Conservation (phyloP, 2,113 vertebrate genomes). For the Toxotes chatareus region DNA sequence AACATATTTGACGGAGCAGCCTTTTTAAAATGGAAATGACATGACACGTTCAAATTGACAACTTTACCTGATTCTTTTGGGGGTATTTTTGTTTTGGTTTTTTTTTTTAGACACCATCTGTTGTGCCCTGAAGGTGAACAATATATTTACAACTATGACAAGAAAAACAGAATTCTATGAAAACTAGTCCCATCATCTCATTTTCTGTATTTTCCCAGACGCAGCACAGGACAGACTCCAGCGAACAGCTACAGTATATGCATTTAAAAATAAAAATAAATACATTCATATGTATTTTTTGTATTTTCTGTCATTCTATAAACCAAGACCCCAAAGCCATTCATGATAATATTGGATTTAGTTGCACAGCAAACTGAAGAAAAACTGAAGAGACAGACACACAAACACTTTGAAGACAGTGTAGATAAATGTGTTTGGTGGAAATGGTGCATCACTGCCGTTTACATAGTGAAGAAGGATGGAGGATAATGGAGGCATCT, state of each 20-base stretch:
- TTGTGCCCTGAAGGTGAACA: conserved; percentile 3
- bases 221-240: neutral
- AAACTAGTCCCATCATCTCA: neutral
- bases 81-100: neutral
- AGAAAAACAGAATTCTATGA: neutral
- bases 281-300: too few species aligned
- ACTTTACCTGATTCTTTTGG: neutral
- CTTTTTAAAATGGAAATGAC: conserved; percentile 4
- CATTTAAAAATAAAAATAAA: too few species aligned
- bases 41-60: neutral
- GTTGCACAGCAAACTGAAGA: too few species aligned
- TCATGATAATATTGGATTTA: too few species aligned
- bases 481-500: too few species aligned
- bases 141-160: conserved; percentile 29
- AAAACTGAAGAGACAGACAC: too few species aligned
- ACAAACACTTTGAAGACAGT: too few species aligned
- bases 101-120: neutral
- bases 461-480: too few species aligned
- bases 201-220: neutral
- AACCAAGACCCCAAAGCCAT: neutral
- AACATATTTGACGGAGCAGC: conserved; percentile 32
- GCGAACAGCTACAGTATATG: too few species aligned
- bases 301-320: too few species aligned
- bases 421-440: too few species aligned
- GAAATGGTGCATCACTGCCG: too few species aligned